Evolutionary conservation across 2,113 vertebrate species (phyloP).

Genomic region (Dascyllus trimaculatus): DNA sequence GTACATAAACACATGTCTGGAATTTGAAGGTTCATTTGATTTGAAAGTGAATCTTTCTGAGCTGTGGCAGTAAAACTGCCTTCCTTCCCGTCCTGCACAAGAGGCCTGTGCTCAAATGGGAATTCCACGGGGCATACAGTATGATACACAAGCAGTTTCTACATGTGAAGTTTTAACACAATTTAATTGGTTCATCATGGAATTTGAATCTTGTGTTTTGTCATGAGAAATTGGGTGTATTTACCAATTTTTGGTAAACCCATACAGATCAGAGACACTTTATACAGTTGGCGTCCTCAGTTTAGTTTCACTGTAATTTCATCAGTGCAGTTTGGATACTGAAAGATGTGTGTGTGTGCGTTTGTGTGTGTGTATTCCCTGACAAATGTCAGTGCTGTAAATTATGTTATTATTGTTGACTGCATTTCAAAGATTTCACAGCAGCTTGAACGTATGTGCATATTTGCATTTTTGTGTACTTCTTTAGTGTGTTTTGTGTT

Average conservation of each 20-base stretch:
- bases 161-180: constrained; percentile 12
- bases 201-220: background rate
- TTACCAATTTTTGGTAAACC: background rate
- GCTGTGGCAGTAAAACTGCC: constrained; percentile 29
- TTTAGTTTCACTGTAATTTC: background rate
- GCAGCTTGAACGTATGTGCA: constrained; percentile 31
- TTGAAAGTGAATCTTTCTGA: constrained; percentile 65
- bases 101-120: constrained; percentile 39
- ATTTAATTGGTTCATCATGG: constrained; percentile 19
- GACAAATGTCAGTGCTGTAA: constrained; percentile 28
- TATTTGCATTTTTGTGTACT: constrained; percentile 21
- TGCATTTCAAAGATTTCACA: constrained; percentile 19
- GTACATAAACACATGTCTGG: constrained; percentile 67
- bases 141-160: constrained; percentile 17
- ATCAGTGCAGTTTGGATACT: background rate
- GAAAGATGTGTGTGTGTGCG: background rate
- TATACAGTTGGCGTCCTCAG: background rate
- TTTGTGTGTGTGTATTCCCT: constrained; percentile 17
- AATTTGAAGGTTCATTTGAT: constrained; percentile 76
- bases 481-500: too few species aligned
- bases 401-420: constrained; percentile 24
- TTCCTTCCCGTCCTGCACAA: constrained; percentile 19
- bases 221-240: constrained; percentile 5
- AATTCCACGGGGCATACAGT: constrained; percentile 22
- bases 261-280: background rate